These are phyloP conservation scores for Drosophila pseudotakahashii DNA, from an alignment of 2,888 invertebrate genomes.

Conservation along the genomic window DNA sequence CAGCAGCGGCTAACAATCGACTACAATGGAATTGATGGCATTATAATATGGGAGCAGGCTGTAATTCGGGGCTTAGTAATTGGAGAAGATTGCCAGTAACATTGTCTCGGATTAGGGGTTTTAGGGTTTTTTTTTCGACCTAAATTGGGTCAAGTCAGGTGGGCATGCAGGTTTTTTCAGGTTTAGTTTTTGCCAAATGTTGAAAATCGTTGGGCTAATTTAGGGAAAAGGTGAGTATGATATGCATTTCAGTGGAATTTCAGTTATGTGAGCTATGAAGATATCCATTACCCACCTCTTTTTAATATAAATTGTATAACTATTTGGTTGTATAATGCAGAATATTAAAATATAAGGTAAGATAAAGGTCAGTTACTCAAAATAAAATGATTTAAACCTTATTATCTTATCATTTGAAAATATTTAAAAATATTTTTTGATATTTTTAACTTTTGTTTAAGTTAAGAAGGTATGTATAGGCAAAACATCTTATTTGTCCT, in stretches of 20 bases:
- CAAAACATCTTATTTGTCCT: background rate
- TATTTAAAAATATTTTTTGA: too few species aligned
- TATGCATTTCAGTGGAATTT: too few species aligned
- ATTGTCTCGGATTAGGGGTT: constrained; percentile 40
- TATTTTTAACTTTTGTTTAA: too few species aligned
- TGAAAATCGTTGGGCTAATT: background rate
- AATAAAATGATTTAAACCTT: too few species aligned
- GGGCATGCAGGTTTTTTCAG: constrained; percentile 10
- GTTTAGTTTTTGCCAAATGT: background rate
- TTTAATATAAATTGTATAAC: too few species aligned
- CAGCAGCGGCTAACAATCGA: constrained; percentile 40
- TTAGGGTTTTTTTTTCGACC: constrained; percentile 16
- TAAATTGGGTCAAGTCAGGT: constrained; percentile 38
- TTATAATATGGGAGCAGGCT: constrained; percentile 42
- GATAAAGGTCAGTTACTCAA: too few species aligned
- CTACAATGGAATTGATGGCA: constrained; percentile 46
- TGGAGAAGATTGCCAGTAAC: constrained; percentile 25
- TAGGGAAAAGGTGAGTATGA: background rate
- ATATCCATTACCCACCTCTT: too few species aligned
- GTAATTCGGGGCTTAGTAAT: constrained; percentile 40
- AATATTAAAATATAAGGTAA: too few species aligned
- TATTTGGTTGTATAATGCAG: too few species aligned
- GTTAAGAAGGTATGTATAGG: too few species aligned
- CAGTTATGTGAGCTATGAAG: too few species aligned
- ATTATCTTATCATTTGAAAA: too few species aligned